These are phyloP conservation scores for Stegana nigrithorax DNA, from an alignment of 2,888 invertebrate species.

Conservation along the genomic window DNA sequence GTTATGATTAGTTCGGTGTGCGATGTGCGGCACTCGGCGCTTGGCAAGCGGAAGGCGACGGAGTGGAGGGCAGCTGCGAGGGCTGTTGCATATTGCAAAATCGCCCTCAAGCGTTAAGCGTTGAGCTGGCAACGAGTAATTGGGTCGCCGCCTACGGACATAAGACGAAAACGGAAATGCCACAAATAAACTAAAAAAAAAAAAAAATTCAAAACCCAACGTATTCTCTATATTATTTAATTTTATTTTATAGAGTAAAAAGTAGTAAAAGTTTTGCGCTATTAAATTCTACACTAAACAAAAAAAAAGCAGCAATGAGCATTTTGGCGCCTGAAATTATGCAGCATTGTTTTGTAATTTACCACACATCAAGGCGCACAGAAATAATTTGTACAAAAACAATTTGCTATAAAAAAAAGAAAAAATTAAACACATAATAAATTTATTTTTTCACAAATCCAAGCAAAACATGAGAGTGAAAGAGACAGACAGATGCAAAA, in stretches of 20 bases:
- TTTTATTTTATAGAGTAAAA: no score
- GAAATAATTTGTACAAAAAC: background rate
- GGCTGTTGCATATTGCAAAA: background rate
- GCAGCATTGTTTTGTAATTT: slow-evolving; percentile 3
- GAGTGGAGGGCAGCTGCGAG: background rate
- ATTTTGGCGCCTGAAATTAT: slow-evolving; percentile 7
- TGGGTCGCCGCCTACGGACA: background rate
- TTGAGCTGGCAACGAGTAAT: background rate
- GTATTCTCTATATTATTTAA: no score
- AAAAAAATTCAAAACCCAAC: background rate
- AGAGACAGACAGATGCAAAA: background rate
- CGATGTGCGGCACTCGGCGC: background rate
- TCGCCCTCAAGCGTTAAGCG: background rate
- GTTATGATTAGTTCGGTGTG: slow-evolving; percentile 40
- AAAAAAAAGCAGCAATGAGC: background rate
- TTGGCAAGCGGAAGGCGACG: background rate
- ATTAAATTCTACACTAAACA: background rate
- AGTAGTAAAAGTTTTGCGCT: slow-evolving; percentile 4
- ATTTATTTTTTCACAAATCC: background rate
- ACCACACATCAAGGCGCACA: no score
- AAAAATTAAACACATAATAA: slow-evolving; percentile 2
- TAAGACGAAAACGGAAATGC: background rate
- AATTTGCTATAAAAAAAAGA: background rate
- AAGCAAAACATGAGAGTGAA: background rate
- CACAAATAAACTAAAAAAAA: background rate